Evolutionary conservation across 2,113 vertebrate species (phyloP), one percentile per base, ranked within the genome.

Genomic region (Strix uralensis): DNA sequence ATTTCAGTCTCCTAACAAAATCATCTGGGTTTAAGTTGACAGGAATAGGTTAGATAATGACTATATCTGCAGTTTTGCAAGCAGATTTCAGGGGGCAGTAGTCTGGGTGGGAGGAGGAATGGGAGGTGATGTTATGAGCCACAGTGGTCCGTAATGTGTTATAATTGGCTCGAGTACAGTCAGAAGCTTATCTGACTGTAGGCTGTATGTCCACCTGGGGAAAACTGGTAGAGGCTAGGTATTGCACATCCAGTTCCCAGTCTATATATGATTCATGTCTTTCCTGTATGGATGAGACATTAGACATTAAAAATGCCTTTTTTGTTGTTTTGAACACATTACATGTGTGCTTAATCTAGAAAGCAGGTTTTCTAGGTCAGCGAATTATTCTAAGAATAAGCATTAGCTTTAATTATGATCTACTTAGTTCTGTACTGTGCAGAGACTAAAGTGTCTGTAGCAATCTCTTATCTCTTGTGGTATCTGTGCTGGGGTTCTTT

Each of bases 351-450:
- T 86, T 86, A 70, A 77, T 90, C 46, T 90, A 93, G 74, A 86
- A 90, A 85, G 49, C 40, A 81, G 36, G 12, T 81, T 90, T 94
- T 88, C 58, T 83, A 81, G 82, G 85, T 92, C 96, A 95, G 25
- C 0, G 1, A 88, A 61, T 96, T 86, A 77, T 80, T 95, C 59
- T 82, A 74, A 87, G 92, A 92, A 42, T 90, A 95, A 92, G 92
- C 71, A 73, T 82, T 96, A 88, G 49, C 63, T 94, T 91, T 96
- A 95, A 82, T 96, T 93, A 73, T 77, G 75, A 86, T 88, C 75
- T 90, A 7, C 90, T 95, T 94, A 91, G 70, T 83, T 62, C 70
- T 93, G n/a, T 73, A 30, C 61, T 69, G 51, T 78, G 61, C 42
- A 70, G 75, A 58, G 75, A 47, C 55, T 73, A 54, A 90, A 80